Percentiles rank a stretch among this genome's conserved stretches.
Evolutionary conservation across 2,888 invertebrate species (phyloP).

Genomic region (Idaea aversata): DNA sequence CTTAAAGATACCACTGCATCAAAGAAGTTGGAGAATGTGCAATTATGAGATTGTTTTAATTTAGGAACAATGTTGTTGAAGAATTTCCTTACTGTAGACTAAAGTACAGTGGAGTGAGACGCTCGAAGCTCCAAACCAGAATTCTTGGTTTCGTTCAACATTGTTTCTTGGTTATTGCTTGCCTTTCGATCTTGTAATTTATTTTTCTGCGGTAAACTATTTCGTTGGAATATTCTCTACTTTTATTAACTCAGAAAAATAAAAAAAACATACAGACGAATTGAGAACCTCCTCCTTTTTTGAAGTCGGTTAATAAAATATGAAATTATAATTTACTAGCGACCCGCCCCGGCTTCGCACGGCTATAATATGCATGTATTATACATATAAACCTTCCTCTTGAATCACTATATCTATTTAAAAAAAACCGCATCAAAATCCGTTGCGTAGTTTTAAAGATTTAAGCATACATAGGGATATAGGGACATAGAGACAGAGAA

Average conservation of each 20-base stretch:
- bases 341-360: too few relatives aligned
- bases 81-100: constrained; percentile 65
- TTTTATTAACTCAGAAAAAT: constrained; percentile 10
- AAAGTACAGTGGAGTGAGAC: constrained; percentile 46
- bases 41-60: constrained; percentile 81
- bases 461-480: too few relatives aligned
- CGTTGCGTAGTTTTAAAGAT: too few relatives aligned
- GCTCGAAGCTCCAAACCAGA: constrained; percentile 68
- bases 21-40: constrained; percentile 78
- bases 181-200: constrained; percentile 52
- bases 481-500: too few relatives aligned
- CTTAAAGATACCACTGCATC: constrained; percentile 62
- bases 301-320: too few relatives aligned
- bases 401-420: too few relatives aligned
- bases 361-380: too few relatives aligned
- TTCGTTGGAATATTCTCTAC: constrained; percentile 23
- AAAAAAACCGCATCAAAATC: too few relatives aligned
- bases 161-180: constrained; percentile 71
- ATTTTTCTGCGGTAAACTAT: constrained; percentile 43
- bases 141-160: constrained; percentile 74
- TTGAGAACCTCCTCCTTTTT: too few relatives aligned
- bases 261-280: too few relatives aligned
- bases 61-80: constrained; percentile 78
- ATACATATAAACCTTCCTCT: too few relatives aligned
- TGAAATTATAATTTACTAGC: too few relatives aligned